Conservation (phyloP, 2,113 vertebrate species). For the Narcine bancroftii region DNA sequence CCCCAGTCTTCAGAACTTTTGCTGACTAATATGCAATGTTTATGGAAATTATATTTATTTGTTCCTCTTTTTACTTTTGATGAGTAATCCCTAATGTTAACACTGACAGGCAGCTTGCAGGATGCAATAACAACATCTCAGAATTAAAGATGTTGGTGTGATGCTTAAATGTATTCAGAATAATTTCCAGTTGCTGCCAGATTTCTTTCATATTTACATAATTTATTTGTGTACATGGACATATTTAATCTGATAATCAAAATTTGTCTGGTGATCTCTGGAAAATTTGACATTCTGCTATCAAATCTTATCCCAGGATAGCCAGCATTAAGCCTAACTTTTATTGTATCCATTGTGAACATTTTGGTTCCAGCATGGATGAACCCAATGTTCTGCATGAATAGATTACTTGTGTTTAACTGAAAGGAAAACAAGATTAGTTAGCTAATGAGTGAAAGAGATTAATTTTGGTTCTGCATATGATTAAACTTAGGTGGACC, state of each 20-base stretch:
- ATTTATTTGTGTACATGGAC: background rate
- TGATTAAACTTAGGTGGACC: slow-evolving; percentile 47
- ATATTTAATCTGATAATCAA: background rate
- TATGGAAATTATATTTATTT: background rate
- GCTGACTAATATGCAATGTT: background rate
- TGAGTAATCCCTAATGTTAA: background rate
- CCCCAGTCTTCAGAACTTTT: background rate
- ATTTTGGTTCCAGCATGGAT: background rate
- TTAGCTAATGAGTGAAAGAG: background rate
- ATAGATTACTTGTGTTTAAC: background rate
- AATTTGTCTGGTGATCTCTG: background rate
- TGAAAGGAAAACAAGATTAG: slow-evolving; percentile 15
- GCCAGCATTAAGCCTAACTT: background rate
- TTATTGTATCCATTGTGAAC: background rate
- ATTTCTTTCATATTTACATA: too few species aligned
- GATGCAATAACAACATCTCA: background rate
- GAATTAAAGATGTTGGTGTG: background rate
- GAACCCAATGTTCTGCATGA: background rate
- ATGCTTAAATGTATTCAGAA: background rate
- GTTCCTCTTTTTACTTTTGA: background rate
- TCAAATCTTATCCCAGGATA: background rate
- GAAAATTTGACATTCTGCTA: background rate
- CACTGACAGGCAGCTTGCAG: background rate
- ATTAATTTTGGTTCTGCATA: slow-evolving; percentile 41
- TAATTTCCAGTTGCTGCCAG: background rate